Conservation (phyloP, 2,797 vertebrate genomes). For the Enteromius radiatus region DNA sequence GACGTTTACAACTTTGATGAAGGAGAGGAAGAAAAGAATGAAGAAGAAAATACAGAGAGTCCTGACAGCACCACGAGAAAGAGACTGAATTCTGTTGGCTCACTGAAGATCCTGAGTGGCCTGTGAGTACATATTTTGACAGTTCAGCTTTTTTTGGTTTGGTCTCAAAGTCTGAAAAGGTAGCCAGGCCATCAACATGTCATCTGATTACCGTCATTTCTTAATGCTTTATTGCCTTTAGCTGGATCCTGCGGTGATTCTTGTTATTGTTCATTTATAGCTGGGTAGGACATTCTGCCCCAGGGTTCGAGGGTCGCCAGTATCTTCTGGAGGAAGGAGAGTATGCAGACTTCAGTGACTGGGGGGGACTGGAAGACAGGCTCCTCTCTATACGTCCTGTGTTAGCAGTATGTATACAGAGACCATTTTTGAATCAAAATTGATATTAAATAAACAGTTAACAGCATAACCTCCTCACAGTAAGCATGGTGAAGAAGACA, state of each 20-base stretch:
- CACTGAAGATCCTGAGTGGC: slow-evolving; percentile 89
- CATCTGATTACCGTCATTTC: neutral
- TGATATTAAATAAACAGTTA: neutral
- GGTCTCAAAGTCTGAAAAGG: neutral
- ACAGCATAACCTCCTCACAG: neutral
- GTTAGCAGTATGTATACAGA: slow-evolving; percentile 79
- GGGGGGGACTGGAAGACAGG: slow-evolving; percentile 83
- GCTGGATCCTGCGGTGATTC: neutral
- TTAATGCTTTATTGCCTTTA: neutral
- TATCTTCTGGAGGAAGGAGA: slow-evolving; percentile 95
- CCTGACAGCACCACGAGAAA: slow-evolving; percentile 51
- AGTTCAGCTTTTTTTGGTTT: neutral
- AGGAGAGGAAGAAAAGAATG: slow-evolving; percentile 50
- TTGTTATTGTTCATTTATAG: slow-evolving; percentile 70
- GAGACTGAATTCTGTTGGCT: slow-evolving; percentile 80
- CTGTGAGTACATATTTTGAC: slow-evolving; percentile 85
- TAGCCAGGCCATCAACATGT: neutral
- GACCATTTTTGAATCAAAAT: neutral
- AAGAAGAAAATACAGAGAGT: slow-evolving; percentile 21
- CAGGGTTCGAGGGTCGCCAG: slow-evolving; percentile 89
- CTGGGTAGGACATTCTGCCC: slow-evolving; percentile 91
- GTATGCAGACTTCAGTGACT: slow-evolving; percentile 85
- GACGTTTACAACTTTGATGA: slow-evolving; percentile 75
- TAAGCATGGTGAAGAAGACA: neutral
- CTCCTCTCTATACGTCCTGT: slow-evolving; percentile 87